phyloP scores from a whole-genome alignment of 1,140 invertebrate genomes.

The Drosophila azteca region DNA sequence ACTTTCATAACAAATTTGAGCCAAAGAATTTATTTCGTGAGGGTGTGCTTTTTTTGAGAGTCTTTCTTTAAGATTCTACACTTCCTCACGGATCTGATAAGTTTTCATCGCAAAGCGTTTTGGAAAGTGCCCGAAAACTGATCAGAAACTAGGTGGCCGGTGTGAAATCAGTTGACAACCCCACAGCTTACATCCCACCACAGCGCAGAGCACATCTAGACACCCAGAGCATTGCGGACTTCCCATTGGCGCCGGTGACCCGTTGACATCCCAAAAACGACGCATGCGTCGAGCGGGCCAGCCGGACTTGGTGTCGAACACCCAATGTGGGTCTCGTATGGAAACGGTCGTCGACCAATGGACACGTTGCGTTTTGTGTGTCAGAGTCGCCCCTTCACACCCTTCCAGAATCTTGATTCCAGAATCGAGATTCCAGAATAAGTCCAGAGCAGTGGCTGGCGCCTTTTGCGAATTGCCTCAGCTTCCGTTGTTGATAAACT shows the following conservation, averaged over 20 bases:
- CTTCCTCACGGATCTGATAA: too few relatives aligned
- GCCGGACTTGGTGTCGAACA: constrained; percentile 32
- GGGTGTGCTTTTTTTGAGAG: too few relatives aligned
- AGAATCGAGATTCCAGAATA: neutral
- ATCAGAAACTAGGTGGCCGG: too few relatives aligned
- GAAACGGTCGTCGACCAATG: constrained; percentile 44
- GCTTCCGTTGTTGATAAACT: constrained; percentile 45
- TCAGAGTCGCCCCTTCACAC: neutral
- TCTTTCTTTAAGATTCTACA: too few relatives aligned
- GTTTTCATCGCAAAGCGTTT: too few relatives aligned
- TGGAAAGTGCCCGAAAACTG: too few relatives aligned
- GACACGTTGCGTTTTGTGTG: constrained; percentile 47
- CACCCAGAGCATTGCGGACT: constrained; percentile 6
- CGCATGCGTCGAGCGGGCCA: constrained; percentile 41
- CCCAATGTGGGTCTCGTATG: constrained; percentile 6
- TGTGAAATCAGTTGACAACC: too few relatives aligned
- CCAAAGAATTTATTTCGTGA: too few relatives aligned
- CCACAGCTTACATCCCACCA: neutral
- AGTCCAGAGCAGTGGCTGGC: neutral
- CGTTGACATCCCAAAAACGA: constrained; percentile 37
- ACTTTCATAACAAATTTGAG: too few relatives aligned
- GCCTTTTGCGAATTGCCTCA: constrained; percentile 26
- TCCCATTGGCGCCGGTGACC: constrained; percentile 41
- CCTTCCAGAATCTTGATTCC: neutral
- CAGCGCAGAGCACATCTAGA: too few relatives aligned